phyloP scores from a whole-genome alignment of 2,113 vertebrate genomes.

The Varanus salvator region DNA sequence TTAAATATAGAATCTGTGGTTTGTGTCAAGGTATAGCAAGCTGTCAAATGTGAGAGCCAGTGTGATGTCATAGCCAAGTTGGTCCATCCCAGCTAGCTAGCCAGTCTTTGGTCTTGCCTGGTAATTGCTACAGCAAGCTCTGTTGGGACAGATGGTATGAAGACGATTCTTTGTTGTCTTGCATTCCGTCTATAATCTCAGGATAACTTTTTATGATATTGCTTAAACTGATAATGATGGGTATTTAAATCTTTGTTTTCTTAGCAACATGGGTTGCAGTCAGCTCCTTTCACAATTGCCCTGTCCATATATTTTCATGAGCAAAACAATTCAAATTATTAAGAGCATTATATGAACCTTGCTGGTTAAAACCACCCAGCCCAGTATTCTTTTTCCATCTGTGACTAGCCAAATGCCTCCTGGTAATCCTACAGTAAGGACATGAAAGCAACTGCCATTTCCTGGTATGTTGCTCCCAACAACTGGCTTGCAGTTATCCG shows the following conservation, averaged over 20 bases:
- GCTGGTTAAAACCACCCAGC: neutral
- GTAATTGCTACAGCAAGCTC: neutral
- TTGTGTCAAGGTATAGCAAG: constrained; percentile 7
- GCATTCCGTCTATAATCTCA: neutral
- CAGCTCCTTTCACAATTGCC: neutral
- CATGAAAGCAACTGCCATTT: neutral
- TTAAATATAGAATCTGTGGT: constrained; percentile 36
- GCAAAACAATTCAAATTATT: neutral
- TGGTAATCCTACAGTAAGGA: neutral
- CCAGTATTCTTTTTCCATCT: neutral
- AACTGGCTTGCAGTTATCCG: neutral
- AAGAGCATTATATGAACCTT: neutral
- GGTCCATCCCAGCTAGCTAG: neutral
- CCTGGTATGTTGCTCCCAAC: neutral
- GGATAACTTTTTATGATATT: neutral
- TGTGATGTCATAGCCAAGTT: neutral
- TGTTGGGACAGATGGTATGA: neutral
- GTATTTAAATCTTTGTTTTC: neutral
- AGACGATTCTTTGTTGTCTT: neutral
- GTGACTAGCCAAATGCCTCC: neutral
- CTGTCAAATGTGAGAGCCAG: neutral
- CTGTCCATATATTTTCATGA: neutral
- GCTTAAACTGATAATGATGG: neutral
- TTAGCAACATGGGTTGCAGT: neutral
- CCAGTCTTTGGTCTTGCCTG: neutral